Percentiles rank a stretch among this genome's conserved stretches.
These are phyloP conservation scores for Adelosebastes latens DNA, from an alignment of 2,797 vertebrate species.

Conservation along the genomic window DNA sequence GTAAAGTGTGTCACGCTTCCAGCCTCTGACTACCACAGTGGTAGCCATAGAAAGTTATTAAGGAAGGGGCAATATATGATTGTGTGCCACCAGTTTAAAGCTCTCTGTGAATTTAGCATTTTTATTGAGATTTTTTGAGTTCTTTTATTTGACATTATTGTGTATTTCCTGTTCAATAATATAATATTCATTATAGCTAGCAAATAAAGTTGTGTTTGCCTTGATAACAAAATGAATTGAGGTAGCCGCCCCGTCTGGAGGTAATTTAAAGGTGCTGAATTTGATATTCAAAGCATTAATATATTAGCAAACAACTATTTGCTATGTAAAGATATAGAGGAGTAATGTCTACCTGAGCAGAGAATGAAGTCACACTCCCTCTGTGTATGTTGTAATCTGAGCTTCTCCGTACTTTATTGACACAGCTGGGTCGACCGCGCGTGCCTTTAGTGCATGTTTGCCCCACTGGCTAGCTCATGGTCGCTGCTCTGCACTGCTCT, in stretches of 20 bases:
- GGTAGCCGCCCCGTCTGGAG: too few species aligned
- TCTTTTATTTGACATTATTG: not conserved
- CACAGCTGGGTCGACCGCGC: fast-evolving
- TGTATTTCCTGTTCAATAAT: not conserved
- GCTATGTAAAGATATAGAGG: too few species aligned
- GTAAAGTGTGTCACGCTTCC: conserved; percentile 39
- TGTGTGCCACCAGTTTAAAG: not conserved
- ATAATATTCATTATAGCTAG: not conserved
- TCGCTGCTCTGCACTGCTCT: too few species aligned
- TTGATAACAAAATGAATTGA: not conserved
- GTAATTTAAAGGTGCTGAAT: too few species aligned
- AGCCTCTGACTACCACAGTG: conserved; percentile 12
- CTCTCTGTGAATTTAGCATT: not conserved
- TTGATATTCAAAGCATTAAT: too few species aligned
- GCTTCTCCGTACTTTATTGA: too few species aligned
- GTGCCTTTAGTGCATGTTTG: too few species aligned
- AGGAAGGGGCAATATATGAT: not conserved
- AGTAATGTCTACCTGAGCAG: too few species aligned
- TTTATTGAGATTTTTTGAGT: not conserved
- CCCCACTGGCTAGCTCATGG: too few species aligned
- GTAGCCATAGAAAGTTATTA: not conserved
- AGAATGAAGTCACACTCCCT: too few species aligned
- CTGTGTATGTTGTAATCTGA: too few species aligned
- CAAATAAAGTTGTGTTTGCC: not conserved
- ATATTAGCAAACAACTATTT: too few species aligned